Base-by-base conservation (phyloP, 2,113 vertebrate genomes). In the Promerops cafer region DNA sequence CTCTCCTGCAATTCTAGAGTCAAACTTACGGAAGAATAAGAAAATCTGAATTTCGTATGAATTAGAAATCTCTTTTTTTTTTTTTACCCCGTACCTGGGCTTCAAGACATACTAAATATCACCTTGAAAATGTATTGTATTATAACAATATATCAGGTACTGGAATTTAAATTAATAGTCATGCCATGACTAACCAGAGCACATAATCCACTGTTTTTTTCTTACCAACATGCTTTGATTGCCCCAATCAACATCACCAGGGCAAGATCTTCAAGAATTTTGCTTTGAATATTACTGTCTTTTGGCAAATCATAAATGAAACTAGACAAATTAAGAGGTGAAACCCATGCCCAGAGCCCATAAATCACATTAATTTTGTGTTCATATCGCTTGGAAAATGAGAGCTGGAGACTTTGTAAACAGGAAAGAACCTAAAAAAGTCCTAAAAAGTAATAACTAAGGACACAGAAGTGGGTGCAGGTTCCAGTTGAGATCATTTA, bases 141-240 rank as follows among this genome's bases (percentile, higher is more conserved):
- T 56, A 1, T 39, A 37, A 31, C 11, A 23, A 40, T 4, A 0
- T 24, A 80, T 24, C 13, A 42, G 54, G 24, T 57, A 87, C 28
- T 40, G n/a, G 45, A 57, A 74, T 12, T 63, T 20, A 33, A 78
- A 47, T 33, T 3, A 61, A 37, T 10, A 63, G 18, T 22, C 39
- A 81, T 30, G 54, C n/a, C 53, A 60, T 10, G 54, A 31, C 60
- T 37, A 75, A 50, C 37, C 44, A n/a, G 28, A 65, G 45, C 24
- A 3, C 44, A 52, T 0, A 69, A 47, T 7, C 64, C 2, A 2
- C 31, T n/a, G 1, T 4, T 14, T 37, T 64, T 20, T 44, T 31
- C 30, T 79, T 11, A 42, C 23, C 50, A 57, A 78, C 7, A 54
- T 33, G 35, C 18, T 69, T 37, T 83, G 47, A 61, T 4, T 42